These are phyloP conservation scores for Palythoa grandis DNA, from an alignment of 92 coral and sea anemone species.

Conservation along the genomic window DNA sequence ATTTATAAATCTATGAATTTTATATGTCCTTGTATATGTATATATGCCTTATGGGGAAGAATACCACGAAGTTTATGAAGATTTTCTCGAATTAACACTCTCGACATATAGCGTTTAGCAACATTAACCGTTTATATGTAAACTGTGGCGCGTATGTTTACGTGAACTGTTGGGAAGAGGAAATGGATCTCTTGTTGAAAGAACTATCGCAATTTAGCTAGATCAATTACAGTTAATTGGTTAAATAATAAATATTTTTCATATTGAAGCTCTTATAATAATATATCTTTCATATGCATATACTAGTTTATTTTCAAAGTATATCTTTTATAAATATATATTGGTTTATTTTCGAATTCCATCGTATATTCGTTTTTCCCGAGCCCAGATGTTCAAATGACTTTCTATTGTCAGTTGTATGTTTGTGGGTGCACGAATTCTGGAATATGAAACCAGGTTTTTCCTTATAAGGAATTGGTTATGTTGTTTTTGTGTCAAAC, in stretches of 20 bases:
- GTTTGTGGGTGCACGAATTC: conserved; percentile 11
- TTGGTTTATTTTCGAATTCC: not conserved
- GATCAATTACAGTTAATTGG: not conserved
- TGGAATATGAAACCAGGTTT: not conserved
- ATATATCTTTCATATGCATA: not conserved
- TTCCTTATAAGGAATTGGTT: conserved; percentile 24
- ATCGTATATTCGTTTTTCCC: not conserved
- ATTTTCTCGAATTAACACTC: too few species aligned
- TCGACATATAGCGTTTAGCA: too few species aligned
- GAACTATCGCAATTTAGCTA: not conserved
- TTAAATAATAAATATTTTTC: not conserved
- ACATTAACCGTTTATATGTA: too few species aligned
- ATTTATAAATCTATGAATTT: too few species aligned
- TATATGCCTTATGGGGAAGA: too few species aligned
- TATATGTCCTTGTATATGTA: too few species aligned
- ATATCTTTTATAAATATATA: not conserved
- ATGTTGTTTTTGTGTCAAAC: conserved; percentile 5
- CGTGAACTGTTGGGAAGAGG: not conserved
- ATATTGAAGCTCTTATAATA: not conserved
- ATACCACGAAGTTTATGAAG: too few species aligned
- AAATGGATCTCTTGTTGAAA: not conserved
- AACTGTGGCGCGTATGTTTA: not conserved
- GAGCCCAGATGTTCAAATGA: not conserved
- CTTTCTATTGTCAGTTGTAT: not conserved
- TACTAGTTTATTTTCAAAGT: not conserved